A percentile compares a stretch with the other conserved stretches of the same genome.
Evolutionary conservation across 2,113 vertebrate species (phyloP).

Genomic region (Podarcis raffonei): DNA sequence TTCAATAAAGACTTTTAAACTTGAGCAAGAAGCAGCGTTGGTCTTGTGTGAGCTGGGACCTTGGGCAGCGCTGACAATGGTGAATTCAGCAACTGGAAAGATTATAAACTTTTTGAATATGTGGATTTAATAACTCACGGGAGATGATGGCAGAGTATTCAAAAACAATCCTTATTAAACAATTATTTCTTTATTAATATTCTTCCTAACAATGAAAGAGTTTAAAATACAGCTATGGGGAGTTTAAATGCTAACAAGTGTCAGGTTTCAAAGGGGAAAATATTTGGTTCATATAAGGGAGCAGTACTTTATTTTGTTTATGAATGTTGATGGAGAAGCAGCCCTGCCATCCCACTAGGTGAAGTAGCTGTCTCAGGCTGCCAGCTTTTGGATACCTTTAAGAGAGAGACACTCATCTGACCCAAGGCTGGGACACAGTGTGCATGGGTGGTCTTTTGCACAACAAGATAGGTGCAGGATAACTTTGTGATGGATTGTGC

Average conservation of each 20-base stretch:
- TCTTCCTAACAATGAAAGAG: background rate
- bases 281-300: background rate
- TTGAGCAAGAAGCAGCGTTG: too few relatives aligned
- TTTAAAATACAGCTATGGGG: background rate
- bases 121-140: too few relatives aligned
- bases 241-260: background rate
- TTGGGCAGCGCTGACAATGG: too few relatives aligned
- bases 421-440: background rate
- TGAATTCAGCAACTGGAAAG: too few relatives aligned
- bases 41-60: too few relatives aligned
- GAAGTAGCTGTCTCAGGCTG: background rate
- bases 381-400: background rate
- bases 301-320: background rate
- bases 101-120: too few relatives aligned
- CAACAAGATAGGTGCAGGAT: background rate
- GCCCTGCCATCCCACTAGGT: rapidly evolving
- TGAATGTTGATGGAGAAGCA: background rate
- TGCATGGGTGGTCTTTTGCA: background rate
- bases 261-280: background rate
- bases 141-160: too few relatives aligned
- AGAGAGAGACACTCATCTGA: background rate
- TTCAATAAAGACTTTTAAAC: too few relatives aligned
- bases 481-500: background rate
- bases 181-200: background rate
- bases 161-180: too few relatives aligned